A percentile compares a stretch with the other conserved stretches of the same genome.
Conservation (phyloP, 2,888 invertebrate species). For the Dilophus febrilis region DNA sequence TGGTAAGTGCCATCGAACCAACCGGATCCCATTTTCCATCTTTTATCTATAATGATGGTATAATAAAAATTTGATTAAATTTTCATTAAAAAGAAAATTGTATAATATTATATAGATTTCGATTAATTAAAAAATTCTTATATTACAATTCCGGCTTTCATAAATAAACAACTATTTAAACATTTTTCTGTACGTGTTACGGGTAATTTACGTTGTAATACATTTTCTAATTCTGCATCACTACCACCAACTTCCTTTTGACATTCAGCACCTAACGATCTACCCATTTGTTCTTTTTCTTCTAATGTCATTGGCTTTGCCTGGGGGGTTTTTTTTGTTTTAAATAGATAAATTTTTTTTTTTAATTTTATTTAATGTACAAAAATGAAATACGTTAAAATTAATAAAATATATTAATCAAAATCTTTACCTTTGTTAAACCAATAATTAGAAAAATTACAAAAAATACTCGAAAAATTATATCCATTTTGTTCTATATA, state of each 20-base stretch:
- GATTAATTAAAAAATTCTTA: not conserved
- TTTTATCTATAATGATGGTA: not conserved
- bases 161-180: not conserved
- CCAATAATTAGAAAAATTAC: no score
- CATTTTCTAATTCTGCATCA: not conserved
- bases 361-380: no score
- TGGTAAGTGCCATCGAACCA: not conserved
- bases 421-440: no score
- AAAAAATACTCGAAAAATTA: no score
- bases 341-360: no score
- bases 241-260: not conserved
- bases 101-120: not conserved
- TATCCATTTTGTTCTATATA: no score
- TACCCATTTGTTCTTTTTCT: not conserved
- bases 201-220: not conserved
- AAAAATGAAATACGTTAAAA: not conserved
- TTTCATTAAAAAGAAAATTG: not conserved
- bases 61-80: no score
- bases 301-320: not conserved
- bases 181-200: not conserved
- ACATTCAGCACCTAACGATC: not conserved
- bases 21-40: not conserved
- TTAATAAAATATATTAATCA: no score
- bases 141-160: not conserved
- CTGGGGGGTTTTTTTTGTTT: no score